Conservation (phyloP, 2,888 invertebrate genomes). For the Pherbina coryleti region DNA sequence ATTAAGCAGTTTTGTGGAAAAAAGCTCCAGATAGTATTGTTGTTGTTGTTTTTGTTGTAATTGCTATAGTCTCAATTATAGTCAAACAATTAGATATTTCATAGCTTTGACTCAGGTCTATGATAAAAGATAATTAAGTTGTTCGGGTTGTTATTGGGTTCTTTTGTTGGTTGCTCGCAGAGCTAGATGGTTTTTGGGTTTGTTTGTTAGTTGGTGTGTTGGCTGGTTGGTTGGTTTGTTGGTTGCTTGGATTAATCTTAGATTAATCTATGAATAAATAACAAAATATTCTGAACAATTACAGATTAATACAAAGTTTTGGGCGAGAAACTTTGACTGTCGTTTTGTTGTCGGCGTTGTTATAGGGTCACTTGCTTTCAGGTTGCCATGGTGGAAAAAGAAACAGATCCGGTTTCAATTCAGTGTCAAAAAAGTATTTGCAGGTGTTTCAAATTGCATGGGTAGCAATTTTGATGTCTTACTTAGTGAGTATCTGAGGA, state of each 20-base stretch:
- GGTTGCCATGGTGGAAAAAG: no score
- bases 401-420: no score
- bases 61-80: background rate
- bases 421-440: no score
- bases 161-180: background rate
- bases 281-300: slow-evolving; percentile 23
- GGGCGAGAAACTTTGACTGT: no score
- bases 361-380: no score
- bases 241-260: background rate
- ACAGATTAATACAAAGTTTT: background rate
- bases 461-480: no score
- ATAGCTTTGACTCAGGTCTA: background rate
- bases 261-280: slow-evolving; percentile 6
- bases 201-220: background rate
- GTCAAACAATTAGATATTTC: background rate
- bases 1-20: no score
- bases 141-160: slow-evolving; percentile 18
- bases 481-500: no score
- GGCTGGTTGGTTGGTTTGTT: background rate
- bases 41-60: slow-evolving; percentile 1
- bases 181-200: background rate
- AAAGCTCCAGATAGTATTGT: background rate
- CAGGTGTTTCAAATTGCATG: no score
- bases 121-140: slow-evolving; percentile 37
- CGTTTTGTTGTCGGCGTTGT: no score